Evolutionary conservation across 37 sponge, comb jelly and placozoan genomes (phyloP).

Genomic region (Ianthella basta): DNA sequence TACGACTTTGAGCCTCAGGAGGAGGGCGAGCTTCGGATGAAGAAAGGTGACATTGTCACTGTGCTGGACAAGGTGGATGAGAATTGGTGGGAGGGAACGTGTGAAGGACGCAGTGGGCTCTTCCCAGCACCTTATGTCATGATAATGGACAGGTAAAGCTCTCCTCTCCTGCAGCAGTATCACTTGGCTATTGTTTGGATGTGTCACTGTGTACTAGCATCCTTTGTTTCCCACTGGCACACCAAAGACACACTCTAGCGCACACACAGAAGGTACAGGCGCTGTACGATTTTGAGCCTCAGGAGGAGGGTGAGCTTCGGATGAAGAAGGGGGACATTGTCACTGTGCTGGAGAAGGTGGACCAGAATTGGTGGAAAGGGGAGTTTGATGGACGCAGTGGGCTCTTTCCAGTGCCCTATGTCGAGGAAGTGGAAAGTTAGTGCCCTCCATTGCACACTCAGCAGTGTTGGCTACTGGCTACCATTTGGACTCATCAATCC

Average conservation of each 20-base stretch:
- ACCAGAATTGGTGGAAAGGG: constrained; percentile 98
- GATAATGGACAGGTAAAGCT: not conserved
- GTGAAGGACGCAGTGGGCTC: constrained; percentile 76
- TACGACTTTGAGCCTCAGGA: constrained; percentile 97
- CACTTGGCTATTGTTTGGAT: no score
- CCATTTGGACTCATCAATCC: no score
- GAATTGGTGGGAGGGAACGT: constrained; percentile 96
- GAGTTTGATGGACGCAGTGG: constrained; percentile 70
- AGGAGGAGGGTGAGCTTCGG: constrained; percentile 86
- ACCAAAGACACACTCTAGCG: no score
- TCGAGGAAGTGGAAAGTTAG: constrained; percentile 27
- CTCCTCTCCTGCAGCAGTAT: no score
- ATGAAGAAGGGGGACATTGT: constrained; percentile 88
- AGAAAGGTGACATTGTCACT: constrained; percentile 84
- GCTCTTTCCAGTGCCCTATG: constrained; percentile 92
- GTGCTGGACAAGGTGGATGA: constrained; percentile 87
- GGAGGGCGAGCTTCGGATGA: constrained; percentile 79
- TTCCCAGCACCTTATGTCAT: constrained; percentile 94
- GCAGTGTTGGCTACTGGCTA: no score
- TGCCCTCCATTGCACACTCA: no score
- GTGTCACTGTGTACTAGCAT: no score
- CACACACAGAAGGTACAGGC: constrained; percentile 55
- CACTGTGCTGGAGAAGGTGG: constrained; percentile 85
- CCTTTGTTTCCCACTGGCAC: no score
- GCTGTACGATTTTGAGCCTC: constrained; percentile 91